Conservation (phyloP, 1,140 invertebrate species). For the Bombus superbus region DNA sequence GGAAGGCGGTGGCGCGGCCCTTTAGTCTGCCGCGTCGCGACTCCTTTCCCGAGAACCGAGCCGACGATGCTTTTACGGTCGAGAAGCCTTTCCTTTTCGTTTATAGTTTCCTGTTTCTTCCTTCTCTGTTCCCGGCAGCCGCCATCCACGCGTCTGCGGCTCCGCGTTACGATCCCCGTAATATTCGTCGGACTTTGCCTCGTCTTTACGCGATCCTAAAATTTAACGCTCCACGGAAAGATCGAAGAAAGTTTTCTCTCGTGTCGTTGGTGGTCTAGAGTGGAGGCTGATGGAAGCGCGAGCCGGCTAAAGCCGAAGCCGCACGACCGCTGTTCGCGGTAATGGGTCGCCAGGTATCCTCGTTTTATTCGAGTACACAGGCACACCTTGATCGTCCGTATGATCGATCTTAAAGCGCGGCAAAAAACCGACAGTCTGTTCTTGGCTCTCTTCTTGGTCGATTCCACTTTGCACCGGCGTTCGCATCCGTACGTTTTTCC, state of each 20-base stretch:
- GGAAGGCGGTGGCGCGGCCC: neutral
- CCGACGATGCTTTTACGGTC: conserved; percentile 45
- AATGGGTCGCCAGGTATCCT: conserved; percentile 29
- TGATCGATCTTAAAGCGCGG: neutral
- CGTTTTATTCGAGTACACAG: neutral
- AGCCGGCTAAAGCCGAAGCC: conserved; percentile 1
- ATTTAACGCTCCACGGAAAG: conserved; percentile 61
- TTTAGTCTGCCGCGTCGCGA: conserved; percentile 14
- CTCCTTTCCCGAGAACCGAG: neutral
- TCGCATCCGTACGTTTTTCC: neutral
- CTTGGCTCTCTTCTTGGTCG: conserved; percentile 9
- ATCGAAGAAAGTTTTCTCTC: neutral
- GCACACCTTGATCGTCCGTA: neutral
- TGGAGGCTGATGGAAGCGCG: too few species aligned
- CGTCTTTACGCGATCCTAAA: conserved; percentile 67
- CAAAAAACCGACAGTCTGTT: neutral
- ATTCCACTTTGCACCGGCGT: neutral
- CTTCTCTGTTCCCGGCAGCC: too few species aligned
- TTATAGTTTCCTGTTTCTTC: neutral
- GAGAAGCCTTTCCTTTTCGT: conserved; percentile 4
- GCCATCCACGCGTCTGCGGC: neutral
- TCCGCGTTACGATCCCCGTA: conserved; percentile 67
- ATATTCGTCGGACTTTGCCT: conserved; percentile 75
- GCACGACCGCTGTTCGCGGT: conserved; percentile 1
- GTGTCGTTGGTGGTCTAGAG: conserved; percentile 25